Base-by-base conservation (phyloP, 2,797 vertebrate species). In the Apogon hyalosoma region DNA sequence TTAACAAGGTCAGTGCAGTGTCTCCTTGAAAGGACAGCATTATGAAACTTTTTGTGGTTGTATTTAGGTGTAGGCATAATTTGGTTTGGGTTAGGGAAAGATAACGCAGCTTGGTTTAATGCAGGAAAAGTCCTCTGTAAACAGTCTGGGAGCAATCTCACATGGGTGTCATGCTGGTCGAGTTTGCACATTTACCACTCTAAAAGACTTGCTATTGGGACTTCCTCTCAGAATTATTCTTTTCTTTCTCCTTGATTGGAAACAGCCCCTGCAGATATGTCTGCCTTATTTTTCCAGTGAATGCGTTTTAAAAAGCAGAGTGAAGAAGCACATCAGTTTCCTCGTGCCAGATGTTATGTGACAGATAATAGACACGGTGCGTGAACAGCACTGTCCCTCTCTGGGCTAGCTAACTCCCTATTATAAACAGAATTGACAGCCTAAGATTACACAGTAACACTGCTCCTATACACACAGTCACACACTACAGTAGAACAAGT, bases 301-400 rank as follows among this genome's bases (percentile, higher is more conserved):
- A 65, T 85, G 86, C 74, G 64, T 90, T 89, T 86, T 75, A 88
- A 90, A 84, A 82, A 85, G 77, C 77, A 63, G 73, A 79, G 84
- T 40, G 84, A 78, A 73, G 83, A 49, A 82, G 62, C 85, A 47
- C 81, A 80, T 92, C 82, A 83, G 65, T 84, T 83, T 88, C 62
- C 67, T 49, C 45, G 60, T 52, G n/a, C 85, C 91, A 93, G 92
- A 93, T 94, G 88, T 92, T 90, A 77, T 68, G 69, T 85, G 90
- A 92, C 88, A 90, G 93, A 92, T 91, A 92, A 92, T 86, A 84
- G 89, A 88, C 61, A 77, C 63, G 41, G 77, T 80, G 78, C 74
- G 59, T 88, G 87, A 88, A 76, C 78, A 19, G 40, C 58, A 63
- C 61, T 68, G 71, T 83, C 77, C 80, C 86, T 85, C 83, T 57